Evolutionary conservation across 1,140 invertebrate genomes (phyloP).

Genomic region (Venustaconcha ellipsiformis): DNA sequence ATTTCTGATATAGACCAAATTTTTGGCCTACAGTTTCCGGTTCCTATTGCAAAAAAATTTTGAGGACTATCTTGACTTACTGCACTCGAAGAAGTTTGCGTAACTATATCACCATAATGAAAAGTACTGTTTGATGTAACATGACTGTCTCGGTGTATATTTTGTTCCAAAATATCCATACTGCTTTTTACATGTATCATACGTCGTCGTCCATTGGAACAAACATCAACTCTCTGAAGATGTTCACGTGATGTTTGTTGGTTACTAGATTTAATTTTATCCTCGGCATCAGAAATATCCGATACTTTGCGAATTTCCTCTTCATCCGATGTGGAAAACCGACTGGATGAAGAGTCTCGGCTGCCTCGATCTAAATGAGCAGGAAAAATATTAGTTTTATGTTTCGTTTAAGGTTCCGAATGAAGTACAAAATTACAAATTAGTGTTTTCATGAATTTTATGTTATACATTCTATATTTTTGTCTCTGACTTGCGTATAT

Average conservation of each 20-base stretch:
- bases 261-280: background rate
- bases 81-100: background rate
- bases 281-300: slow-evolving; percentile 33
- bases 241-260: background rate
- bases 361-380: slow-evolving; percentile 8
- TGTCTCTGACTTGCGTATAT: too few species aligned
- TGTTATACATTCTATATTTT: background rate
- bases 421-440: background rate
- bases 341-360: background rate
- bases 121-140: background rate
- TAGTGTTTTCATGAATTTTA: background rate
- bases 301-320: slow-evolving; percentile 38
- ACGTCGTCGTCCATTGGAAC: slow-evolving; percentile 1
- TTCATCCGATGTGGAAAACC: slow-evolving; percentile 13
- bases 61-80: background rate
- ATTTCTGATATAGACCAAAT: slow-evolving; percentile 35
- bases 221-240: background rate
- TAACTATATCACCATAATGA: slow-evolving; percentile 1
- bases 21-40: slow-evolving; percentile 13
- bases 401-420: background rate
- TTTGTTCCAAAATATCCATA: background rate
- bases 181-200: background rate
- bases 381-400: slow-evolving; percentile 1
- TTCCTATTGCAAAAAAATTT: background rate
- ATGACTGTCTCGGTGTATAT: background rate